Evolutionary conservation across 2,888 invertebrate species (phyloP), one percentile per base, ranked within the genome.

Genomic region (Dicyrtoma fusca): DNA sequence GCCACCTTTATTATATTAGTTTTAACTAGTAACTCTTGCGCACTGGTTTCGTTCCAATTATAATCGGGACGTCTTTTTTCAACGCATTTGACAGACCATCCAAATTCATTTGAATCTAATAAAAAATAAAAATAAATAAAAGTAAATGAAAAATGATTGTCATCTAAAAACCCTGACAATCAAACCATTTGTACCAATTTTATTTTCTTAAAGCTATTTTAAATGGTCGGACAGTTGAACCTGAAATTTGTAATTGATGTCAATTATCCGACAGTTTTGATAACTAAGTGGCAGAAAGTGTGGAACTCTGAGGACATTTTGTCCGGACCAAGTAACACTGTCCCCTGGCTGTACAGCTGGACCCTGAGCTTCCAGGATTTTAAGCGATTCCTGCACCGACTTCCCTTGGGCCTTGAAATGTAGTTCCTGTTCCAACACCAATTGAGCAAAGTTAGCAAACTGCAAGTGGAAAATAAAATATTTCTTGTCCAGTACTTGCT

Each of bases 1-100:
- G n/a, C n/a, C n/a, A n/a, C n/a, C n/a, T n/a, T n/a, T n/a, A n/a
- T n/a, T n/a, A n/a, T n/a, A n/a, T n/a, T n/a, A n/a, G n/a, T n/a
- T n/a, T n/a, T n/a, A n/a, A n/a, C n/a, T n/a, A n/a, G n/a, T n/a
- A n/a, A n/a, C n/a, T n/a, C n/a, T n/a, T n/a, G n/a, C 59, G 42
- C 6, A 69, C 14, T 1, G 69, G 69, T 21, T 57, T 44, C 1
- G 57, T 69, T 55, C 69, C 69, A 45, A 69, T 69, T 4, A 53
- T 47, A 19, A 69, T 42, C 1, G 69, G 69, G 5, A 69, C 17
- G 3, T 69, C 69, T 4, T 55, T 19, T 42, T 44, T 55, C n/a
- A 69, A 25, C 21, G 55, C 57, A 23, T 34, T 23, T n/a, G 21
- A 4, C 8, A 19, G n/a, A 21, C 69, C 69, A 44, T 55, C 44